Evolutionary conservation across 1,140 invertebrate species (phyloP).

Genomic region (Conus ventricosus): DNA sequence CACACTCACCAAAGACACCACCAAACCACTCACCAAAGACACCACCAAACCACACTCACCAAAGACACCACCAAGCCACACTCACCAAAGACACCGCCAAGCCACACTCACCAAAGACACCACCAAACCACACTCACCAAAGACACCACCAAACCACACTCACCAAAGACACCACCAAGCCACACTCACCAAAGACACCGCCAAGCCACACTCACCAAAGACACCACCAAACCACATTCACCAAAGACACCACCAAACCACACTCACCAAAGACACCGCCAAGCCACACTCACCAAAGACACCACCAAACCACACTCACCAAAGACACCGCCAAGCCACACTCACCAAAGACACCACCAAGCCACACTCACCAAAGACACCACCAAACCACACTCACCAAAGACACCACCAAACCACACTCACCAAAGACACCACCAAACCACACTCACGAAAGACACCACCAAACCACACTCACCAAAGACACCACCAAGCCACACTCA

Average conservation of each 20-base stretch:
- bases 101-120: slow-evolving; percentile 8
- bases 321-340: too few relatives aligned
- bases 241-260: too few relatives aligned
- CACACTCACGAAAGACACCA: too few relatives aligned
- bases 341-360: too few relatives aligned
- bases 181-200: slow-evolving; percentile 8
- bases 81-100: slow-evolving; percentile 2
- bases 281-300: slow-evolving; percentile 8
- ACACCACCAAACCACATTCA: too few relatives aligned
- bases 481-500: not conserved
- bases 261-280: slow-evolving; percentile 7
- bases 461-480: slow-evolving; percentile 13
- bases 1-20: slow-evolving; percentile 25
- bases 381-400: slow-evolving; percentile 7
- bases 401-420: not conserved
- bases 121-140: slow-evolving; percentile 7
- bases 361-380: slow-evolving; percentile 8
- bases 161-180: too few relatives aligned
- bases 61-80: not conserved
- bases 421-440: too few relatives aligned
- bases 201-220: slow-evolving; percentile 8
- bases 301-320: not conserved
- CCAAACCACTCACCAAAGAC: too few relatives aligned
- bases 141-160: too few relatives aligned
- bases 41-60: not conserved